Evolutionary conservation across 1,140 invertebrate genomes (phyloP).

Genomic region (Asobara japonica): DNA sequence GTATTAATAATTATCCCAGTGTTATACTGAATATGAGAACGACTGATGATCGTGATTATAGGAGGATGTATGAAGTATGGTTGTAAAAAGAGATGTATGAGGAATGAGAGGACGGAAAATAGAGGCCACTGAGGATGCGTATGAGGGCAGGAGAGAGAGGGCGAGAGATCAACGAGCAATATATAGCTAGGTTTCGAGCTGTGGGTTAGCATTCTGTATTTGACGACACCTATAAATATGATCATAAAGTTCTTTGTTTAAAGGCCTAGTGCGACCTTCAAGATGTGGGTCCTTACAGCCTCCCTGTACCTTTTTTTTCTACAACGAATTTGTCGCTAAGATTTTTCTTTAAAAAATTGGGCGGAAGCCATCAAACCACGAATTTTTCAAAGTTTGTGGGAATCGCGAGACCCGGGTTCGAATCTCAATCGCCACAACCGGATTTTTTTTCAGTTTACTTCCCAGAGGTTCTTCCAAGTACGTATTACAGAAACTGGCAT

Average conservation of each 20-base stretch:
- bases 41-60: constrained; percentile 29
- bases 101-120: constrained; percentile 38
- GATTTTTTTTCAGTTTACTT: too few species aligned
- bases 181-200: constrained; percentile 22
- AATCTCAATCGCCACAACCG: too few species aligned
- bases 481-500: too few species aligned
- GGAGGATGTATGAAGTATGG: constrained; percentile 33
- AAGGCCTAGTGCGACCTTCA: constrained; percentile 56
- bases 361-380: background rate
- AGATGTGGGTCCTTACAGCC: constrained; percentile 37
- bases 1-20: constrained; percentile 31
- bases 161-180: constrained; percentile 13
- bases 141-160: constrained; percentile 33
- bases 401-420: too few species aligned
- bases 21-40: constrained; percentile 9
- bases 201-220: constrained; percentile 60
- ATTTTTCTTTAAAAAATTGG: background rate
- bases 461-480: too few species aligned
- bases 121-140: constrained; percentile 22
- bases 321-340: background rate
- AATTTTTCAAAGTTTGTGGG: too few species aligned
- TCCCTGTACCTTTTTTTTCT: background rate
- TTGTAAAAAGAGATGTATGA: constrained; percentile 22
- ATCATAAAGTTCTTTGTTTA: constrained; percentile 63
- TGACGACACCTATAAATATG: constrained; percentile 66